Conservation (phyloP, 2,113 vertebrate species). For the Perca fluviatilis region DNA sequence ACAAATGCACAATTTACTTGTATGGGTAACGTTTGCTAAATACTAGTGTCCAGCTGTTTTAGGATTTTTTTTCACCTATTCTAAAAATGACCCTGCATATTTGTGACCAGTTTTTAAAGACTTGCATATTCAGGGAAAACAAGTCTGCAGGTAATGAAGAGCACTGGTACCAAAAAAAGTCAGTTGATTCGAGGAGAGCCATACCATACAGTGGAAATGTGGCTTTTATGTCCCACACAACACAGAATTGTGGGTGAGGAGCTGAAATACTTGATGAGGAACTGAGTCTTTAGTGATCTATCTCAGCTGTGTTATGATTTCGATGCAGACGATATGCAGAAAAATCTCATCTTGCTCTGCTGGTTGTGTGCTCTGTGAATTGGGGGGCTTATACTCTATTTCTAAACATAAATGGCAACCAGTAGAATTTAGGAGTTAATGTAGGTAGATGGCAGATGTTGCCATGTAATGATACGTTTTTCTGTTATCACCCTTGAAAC, state of each 20-base stretch:
- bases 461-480: neutral
- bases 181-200: too few relatives aligned
- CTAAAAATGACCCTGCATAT: neutral
- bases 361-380: neutral
- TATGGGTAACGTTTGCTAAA: neutral
- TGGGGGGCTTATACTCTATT: neutral
- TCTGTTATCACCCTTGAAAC: constrained; percentile 11
- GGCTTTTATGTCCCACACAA: too few relatives aligned
- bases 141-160: neutral
- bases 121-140: neutral
- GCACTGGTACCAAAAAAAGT: too few relatives aligned
- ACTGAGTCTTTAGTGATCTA: neutral
- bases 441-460: neutral
- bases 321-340: neutral
- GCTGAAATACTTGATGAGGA: neutral
- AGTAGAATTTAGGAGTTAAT: neutral
- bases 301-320: neutral
- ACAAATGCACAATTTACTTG: neutral
- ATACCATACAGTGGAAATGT: too few relatives aligned
- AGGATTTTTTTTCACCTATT: too few relatives aligned
- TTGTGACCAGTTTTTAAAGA: neutral
- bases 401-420: neutral
- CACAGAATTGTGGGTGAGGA: neutral
- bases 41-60: too few relatives aligned
- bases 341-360: neutral